These are phyloP conservation scores for Anodontia alba DNA, from an alignment of 2,888 invertebrate species.

Conservation along the genomic window DNA sequence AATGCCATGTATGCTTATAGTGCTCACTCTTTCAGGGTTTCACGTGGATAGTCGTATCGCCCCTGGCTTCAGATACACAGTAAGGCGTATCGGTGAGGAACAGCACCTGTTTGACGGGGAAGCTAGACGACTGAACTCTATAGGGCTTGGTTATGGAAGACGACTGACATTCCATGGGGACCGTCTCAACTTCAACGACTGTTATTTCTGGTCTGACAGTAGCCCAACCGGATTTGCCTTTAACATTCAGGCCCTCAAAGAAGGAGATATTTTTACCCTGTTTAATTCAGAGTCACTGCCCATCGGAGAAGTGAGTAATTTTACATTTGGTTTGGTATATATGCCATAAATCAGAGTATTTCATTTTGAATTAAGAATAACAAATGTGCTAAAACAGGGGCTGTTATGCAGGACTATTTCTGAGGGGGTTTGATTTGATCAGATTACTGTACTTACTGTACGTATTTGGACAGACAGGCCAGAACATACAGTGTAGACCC, in stretches of 20 bases:
- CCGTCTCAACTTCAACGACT: slow-evolving; percentile 87
- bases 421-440: no score
- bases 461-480: no score
- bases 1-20: not conserved
- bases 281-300: slow-evolving; percentile 78
- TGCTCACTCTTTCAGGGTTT: slow-evolving; percentile 86
- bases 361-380: no score
- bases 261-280: slow-evolving; percentile 91
- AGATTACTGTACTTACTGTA: no score
- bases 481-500: no score
- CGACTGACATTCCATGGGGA: slow-evolving; percentile 90
- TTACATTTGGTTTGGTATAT: no score
- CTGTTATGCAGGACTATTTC: no score
- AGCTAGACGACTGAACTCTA: slow-evolving; percentile 89
- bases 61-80: slow-evolving; percentile 91
- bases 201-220: slow-evolving; percentile 93
- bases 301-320: slow-evolving; percentile 61
- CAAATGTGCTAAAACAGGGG: no score
- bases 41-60: slow-evolving; percentile 90
- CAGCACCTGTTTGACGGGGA: slow-evolving; percentile 89
- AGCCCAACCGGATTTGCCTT: slow-evolving; percentile 90
- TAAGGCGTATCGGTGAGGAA: slow-evolving; percentile 87
- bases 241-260: slow-evolving; percentile 86
- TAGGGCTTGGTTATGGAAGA: slow-evolving; percentile 91
- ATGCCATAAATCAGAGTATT: no score